phyloP scores from a whole-genome alignment of 1,140 invertebrate species.

The Eufriesea mexicana region DNA sequence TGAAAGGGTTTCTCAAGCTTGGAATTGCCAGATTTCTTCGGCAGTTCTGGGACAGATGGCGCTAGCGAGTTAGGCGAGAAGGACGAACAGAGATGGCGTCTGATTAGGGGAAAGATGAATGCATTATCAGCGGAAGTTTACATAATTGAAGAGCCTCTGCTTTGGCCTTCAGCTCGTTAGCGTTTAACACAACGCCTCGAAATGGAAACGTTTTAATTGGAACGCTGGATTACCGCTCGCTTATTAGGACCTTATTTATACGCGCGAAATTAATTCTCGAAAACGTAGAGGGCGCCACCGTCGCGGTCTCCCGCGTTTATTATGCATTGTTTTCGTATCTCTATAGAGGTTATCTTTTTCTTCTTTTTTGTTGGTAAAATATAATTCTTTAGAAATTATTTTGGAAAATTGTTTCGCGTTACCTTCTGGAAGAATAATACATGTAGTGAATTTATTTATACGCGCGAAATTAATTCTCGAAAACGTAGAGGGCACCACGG shows the following conservation, averaged over 20 bases:
- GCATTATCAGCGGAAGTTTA: constrained; percentile 3
- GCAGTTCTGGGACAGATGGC: too few species aligned
- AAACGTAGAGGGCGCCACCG: not conserved
- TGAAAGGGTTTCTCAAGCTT: not conserved
- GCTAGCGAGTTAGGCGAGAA: too few species aligned
- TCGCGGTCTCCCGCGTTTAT: not conserved
- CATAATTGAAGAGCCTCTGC: constrained; percentile 19
- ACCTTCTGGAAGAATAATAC: not conserved
- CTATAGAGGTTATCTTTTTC: too few species aligned
- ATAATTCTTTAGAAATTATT: too few species aligned
- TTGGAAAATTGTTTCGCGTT: not conserved
- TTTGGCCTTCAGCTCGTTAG: constrained; percentile 25
- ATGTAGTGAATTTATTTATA: not conserved
- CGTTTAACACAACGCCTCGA: constrained; percentile 8
- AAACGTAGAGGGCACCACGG: not conserved
- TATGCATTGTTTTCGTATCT: not conserved
- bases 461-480: constrained; percentile 10
- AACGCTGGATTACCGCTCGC: constrained; percentile 3
- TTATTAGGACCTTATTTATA: constrained; percentile 23
- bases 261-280: constrained; percentile 10
- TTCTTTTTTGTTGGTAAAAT: too few species aligned
- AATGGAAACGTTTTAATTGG: constrained; percentile 35
- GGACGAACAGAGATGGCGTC: too few species aligned
- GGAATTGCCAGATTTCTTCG: too few species aligned
- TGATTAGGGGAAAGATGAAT: not conserved